A percentile compares a stretch with the other conserved stretches of the same genome.
These are phyloP conservation scores for Notocelia uddmanniana DNA, from an alignment of 2,888 invertebrate species.

Conservation along the genomic window DNA sequence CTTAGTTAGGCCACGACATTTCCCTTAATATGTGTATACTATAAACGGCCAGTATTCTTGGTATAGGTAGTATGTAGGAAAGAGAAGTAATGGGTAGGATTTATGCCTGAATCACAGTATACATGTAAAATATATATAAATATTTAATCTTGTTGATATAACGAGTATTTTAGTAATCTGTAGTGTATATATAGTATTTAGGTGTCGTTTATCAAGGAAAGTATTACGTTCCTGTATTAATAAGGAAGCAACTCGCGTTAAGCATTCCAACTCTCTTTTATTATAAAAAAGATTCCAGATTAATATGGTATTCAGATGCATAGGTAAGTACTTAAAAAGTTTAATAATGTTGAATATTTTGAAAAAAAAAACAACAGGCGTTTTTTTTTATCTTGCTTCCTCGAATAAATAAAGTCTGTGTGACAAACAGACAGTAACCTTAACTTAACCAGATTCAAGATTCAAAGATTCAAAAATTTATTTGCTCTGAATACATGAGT, in stretches of 20 bases:
- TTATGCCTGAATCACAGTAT: not conserved
- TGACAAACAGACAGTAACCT: too few species aligned
- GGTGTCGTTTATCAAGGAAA: slow-evolving; percentile 26
- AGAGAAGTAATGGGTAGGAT: not conserved
- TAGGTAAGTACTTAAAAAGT: not conserved
- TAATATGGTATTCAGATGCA: not conserved
- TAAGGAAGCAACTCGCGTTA: not conserved
- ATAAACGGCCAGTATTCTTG: too few species aligned
- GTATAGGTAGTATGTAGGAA: not conserved
- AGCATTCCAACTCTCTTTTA: slow-evolving; percentile 6
- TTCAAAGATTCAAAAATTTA: too few species aligned
- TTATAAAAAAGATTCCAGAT: not conserved
- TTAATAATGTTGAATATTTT: not conserved
- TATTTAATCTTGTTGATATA: not conserved
- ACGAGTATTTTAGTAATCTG: slow-evolving; percentile 3
- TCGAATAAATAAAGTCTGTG: too few species aligned
- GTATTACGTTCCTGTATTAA: slow-evolving; percentile 18
- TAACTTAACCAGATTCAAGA: too few species aligned
- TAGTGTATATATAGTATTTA: slow-evolving; percentile 13
- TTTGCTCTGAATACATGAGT: too few species aligned
- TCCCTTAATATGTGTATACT: too few species aligned
- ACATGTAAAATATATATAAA: not conserved
- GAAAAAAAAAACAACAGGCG: not conserved
- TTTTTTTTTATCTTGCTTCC: not conserved
- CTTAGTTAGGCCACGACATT: too few species aligned